phyloP scores from a whole-genome alignment of 2,113 vertebrate genomes.

The Leucopsar rothschildi region DNA sequence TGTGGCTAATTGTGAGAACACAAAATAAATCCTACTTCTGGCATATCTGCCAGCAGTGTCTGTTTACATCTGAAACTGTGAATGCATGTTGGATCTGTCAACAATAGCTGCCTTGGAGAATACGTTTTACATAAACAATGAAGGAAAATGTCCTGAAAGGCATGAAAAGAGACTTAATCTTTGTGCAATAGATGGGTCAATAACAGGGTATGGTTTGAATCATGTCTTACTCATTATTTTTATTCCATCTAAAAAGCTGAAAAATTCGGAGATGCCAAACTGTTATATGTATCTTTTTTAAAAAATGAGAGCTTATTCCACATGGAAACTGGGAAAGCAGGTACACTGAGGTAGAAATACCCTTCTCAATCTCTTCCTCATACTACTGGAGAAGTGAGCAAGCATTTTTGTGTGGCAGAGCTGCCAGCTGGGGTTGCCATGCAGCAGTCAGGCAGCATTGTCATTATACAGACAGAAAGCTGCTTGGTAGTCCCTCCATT shows the following conservation, averaged over 20 bases:
- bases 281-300: background rate
- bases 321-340: background rate
- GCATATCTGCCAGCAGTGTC: background rate
- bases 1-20: background rate
- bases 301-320: background rate
- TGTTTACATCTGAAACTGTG: constrained; percentile 17
- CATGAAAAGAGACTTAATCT: background rate
- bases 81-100: constrained; percentile 5
- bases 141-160: background rate
- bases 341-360: background rate
- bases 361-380: background rate
- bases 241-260: background rate
- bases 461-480: background rate
- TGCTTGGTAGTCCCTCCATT: background rate
- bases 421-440: background rate
- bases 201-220: background rate
- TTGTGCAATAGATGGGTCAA: background rate
- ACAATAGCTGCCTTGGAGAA: background rate
- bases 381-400: accelerated
- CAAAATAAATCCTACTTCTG: background rate
- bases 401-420: background rate
- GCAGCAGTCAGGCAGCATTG: background rate
- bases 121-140: background rate
- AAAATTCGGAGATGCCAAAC: background rate
- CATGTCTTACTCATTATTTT: background rate